These are phyloP conservation scores for Tenualosa thibaudeaui DNA, from an alignment of 2,797 vertebrate species.

Conservation along the genomic window DNA sequence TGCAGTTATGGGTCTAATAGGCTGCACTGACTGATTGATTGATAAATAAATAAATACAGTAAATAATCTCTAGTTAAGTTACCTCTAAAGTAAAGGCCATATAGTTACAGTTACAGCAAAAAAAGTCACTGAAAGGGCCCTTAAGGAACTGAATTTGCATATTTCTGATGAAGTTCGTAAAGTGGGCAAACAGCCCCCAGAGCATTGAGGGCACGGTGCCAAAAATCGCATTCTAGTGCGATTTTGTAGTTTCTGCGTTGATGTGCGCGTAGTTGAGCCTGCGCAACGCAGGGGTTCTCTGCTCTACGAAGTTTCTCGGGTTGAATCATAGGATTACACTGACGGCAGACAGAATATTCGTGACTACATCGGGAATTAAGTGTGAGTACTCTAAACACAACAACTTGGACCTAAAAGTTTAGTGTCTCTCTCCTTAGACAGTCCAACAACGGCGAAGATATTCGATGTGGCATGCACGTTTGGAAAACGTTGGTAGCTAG, in stretches of 20 bases:
- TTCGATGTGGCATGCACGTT: neutral
- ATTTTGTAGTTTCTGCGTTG: constrained; percentile 44
- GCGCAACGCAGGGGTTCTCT: constrained; percentile 57
- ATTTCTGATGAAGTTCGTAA: neutral
- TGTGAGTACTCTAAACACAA: neutral
- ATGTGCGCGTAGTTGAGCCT: constrained; percentile 45
- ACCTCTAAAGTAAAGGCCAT: neutral
- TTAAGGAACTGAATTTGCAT: neutral
- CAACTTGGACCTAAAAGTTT: neutral
- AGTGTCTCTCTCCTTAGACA: neutral
- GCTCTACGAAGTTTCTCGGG: constrained; percentile 60
- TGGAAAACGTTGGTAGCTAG: constrained; percentile 27
- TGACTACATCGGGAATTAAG: constrained; percentile 48
- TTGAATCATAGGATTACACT: constrained; percentile 34
- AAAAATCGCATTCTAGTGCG: constrained; percentile 38
- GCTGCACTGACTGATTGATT: no score
- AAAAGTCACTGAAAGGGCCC: neutral
- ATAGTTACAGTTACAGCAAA: no score
- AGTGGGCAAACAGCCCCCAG: neutral
- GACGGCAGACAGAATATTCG: constrained; percentile 45
- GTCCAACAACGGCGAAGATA: neutral
- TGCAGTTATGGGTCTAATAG: no score
- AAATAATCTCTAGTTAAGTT: neutral
- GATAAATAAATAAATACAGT: no score
- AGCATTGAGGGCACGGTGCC: constrained; percentile 35